These are phyloP conservation scores for Excalfactoria chinensis DNA, from an alignment of 2,113 vertebrate species.

Conservation along the genomic window DNA sequence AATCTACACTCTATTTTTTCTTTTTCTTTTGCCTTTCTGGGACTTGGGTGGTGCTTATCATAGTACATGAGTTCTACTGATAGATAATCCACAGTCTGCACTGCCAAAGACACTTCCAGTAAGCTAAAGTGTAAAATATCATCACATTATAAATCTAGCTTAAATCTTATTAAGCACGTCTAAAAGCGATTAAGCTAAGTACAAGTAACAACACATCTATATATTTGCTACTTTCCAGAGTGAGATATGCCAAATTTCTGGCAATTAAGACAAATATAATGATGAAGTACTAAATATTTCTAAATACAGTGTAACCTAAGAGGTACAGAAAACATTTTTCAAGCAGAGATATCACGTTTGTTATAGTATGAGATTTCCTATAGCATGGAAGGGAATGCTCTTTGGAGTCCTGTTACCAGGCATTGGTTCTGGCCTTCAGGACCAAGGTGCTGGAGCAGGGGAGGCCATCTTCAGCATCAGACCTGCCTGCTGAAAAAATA, in stretches of 20 bases:
- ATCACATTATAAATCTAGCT: constrained; percentile 15
- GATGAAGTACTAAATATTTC: neutral
- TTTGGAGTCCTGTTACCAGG: neutral
- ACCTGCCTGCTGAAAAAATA: neutral
- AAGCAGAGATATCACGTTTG: neutral
- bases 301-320: neutral
- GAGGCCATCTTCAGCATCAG: neutral
- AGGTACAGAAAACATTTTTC: neutral
- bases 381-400: neutral
- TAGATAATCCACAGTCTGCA: neutral
- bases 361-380: neutral
- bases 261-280: neutral
- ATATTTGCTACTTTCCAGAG: constrained; percentile 15
- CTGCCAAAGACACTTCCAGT: neutral
- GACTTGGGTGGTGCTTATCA: neutral
- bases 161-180: neutral
- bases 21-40: neutral
- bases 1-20: neutral
- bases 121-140: constrained; percentile 30
- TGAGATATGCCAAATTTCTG: neutral
- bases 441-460: neutral
- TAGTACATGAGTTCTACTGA: neutral
- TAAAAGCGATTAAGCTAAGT: constrained; percentile 9
- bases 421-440: neutral
- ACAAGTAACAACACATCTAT: neutral